phyloP scores from a whole-genome alignment of 2,797 vertebrate species.

The Phrynocephalus guinanensis region DNA sequence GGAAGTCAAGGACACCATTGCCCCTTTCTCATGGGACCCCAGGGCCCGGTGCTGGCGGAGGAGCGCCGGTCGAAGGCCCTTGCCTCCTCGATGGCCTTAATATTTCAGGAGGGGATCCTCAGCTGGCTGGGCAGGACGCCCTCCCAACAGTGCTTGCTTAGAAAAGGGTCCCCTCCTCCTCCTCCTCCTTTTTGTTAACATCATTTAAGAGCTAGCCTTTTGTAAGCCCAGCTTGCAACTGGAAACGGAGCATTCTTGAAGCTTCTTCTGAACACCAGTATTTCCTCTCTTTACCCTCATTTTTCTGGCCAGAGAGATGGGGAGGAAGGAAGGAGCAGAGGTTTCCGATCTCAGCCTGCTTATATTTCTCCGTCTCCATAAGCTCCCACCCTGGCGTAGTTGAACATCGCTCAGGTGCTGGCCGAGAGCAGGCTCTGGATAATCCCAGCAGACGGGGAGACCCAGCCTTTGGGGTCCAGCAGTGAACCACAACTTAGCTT shows the following conservation, averaged over 20 bases:
- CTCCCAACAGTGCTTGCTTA: too few species aligned
- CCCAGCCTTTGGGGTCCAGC: background rate
- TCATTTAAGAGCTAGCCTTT: background rate
- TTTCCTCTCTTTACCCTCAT: background rate
- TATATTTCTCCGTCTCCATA: background rate
- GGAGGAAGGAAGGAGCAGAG: too few species aligned
- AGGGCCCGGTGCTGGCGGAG: background rate
- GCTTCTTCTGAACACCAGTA: too few species aligned
- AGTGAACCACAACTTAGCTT: background rate
- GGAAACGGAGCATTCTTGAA: background rate
- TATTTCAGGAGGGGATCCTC: background rate
- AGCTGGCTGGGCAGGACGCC: background rate
- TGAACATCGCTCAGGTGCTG: background rate
- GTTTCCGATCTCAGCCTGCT: background rate
- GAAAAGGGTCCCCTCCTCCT: background rate
- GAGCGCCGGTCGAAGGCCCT: background rate
- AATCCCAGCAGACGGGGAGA: background rate
- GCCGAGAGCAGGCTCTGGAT: background rate
- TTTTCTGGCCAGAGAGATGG: background rate
- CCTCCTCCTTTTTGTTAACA: background rate
- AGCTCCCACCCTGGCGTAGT: background rate
- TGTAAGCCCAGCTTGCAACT: background rate
- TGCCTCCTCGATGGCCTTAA: conserved; percentile 15
- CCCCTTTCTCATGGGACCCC: background rate
- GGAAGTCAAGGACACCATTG: background rate